Conservation (phyloP, 2,797 vertebrate species). For the Sebastes steindachneri region DNA sequence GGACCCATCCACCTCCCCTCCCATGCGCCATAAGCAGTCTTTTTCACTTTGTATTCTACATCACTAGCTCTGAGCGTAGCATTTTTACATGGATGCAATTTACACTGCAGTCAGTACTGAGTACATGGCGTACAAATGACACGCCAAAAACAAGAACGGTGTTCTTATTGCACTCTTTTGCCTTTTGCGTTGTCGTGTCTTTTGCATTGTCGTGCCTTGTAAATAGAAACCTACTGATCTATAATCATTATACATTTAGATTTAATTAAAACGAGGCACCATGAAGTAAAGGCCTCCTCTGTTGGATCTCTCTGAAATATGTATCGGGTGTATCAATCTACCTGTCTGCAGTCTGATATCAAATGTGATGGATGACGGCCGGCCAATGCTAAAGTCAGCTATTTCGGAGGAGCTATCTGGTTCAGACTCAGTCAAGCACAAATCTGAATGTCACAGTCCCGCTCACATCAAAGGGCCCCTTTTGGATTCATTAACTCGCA, state of each 20-base stretch:
- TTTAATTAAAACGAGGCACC: constrained; percentile 22
- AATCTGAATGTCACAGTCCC: constrained; percentile 78
- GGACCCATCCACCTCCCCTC: neutral
- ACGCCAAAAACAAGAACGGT: neutral
- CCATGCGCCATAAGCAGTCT: neutral
- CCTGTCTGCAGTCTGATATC: constrained; percentile 70
- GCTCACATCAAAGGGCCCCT: constrained; percentile 75
- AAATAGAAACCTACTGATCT: neutral
- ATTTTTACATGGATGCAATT: neutral
- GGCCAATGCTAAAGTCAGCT: constrained; percentile 76
- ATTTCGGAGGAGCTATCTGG: constrained; percentile 70
- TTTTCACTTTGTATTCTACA: neutral
- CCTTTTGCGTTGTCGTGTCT: too few relatives aligned
- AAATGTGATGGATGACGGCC: constrained; percentile 75
- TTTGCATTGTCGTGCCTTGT: neutral
- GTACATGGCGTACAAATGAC: too few relatives aligned
- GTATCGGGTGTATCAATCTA: constrained; percentile 70
- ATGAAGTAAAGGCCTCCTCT: constrained; percentile 11
- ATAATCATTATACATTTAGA: constrained; percentile 8
- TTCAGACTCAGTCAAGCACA: constrained; percentile 72
- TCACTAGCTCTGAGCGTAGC: neutral
- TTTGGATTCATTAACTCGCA: constrained; percentile 77
- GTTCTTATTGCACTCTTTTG: neutral
- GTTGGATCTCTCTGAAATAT: constrained; percentile 41
- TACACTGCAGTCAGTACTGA: neutral